Evolutionary conservation across 2,113 vertebrate species (phyloP), one percentile per base, ranked within the genome.

Genomic region (Puma concolor): DNA sequence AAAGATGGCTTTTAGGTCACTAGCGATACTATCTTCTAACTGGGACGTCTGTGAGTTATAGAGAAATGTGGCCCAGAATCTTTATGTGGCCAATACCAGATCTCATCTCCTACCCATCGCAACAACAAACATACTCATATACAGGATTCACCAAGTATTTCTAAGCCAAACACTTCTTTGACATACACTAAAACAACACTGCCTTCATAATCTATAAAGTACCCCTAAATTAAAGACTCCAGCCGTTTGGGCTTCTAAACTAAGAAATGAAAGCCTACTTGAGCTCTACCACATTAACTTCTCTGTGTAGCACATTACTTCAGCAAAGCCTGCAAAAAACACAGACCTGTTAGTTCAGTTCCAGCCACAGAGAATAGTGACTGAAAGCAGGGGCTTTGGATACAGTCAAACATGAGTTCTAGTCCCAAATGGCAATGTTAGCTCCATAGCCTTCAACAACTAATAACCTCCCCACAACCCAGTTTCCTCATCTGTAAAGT

Each of bases 211-310:
- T 41, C 81, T 4, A 87, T 25, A 11, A 87, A 83, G 21, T 9
- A 91, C 57, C 69, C 91, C 71, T 67, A 33, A 57, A 69, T 27
- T 90, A 87, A 76, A 66, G 15, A 85, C 15, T 84, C 41, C 10
- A 88, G 2, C 31, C 10, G 90, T 64, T 93, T 92, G 23, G 23
- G 14, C n/a, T 94, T 77, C 91, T 81, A 63, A 91, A 92, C n/a
- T 54, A 95, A 88, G 36, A 86, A 92, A 79, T 4, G 67, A 95
- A 97, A 95, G 44, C 19, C 64, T 67, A 84, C 12, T 36, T 88
- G 52, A 88, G 44, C 29, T 92, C 80, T 1, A 76, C n/a, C 57
- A 94, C 38, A 52, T 38, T 66, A 88, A 77, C 83, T 79, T 79
- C 21, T 91, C 76, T 83, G 44, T 76, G 29, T 5, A 74, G 44